phyloP scores from a whole-genome alignment of 1,140 invertebrate species.

The Leguminivora glycinivorella region DNA sequence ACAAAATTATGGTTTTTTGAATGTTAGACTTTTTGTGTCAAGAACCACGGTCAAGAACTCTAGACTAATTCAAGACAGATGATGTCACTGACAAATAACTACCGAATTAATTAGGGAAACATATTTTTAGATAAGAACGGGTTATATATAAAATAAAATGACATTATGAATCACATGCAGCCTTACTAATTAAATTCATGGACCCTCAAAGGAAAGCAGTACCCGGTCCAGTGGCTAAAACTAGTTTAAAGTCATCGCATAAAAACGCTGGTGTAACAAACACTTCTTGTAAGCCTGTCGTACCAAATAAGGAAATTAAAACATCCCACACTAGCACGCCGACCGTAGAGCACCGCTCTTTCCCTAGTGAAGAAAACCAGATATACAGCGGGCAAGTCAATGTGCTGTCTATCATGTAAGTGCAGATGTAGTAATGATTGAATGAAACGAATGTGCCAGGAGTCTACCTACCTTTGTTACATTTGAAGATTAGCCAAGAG shows the following conservation, averaged over 20 bases:
- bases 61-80: too few species aligned
- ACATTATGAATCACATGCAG: not conserved
- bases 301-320: slow-evolving; percentile 57
- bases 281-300: slow-evolving; percentile 46
- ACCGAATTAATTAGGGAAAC: too few species aligned
- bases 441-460: too few species aligned
- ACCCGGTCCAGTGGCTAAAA: slow-evolving; percentile 57
- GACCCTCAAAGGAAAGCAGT: slow-evolving; percentile 55
- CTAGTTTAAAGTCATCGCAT: slow-evolving; percentile 50
- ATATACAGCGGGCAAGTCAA: slow-evolving; percentile 66
- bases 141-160: not conserved
- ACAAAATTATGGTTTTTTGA: too few species aligned
- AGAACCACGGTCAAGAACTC: too few species aligned
- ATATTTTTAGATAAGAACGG: not conserved
- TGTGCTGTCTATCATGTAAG: slow-evolving; percentile 66
- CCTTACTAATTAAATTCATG: slow-evolving; percentile 38
- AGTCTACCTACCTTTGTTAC: too few species aligned
- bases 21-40: too few species aligned
- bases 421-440: slow-evolving; percentile 1
- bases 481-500: too few species aligned
- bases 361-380: slow-evolving; percentile 58
- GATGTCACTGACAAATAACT: too few species aligned
- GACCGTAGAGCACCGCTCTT: slow-evolving; percentile 49
- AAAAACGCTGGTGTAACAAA: slow-evolving; percentile 58
- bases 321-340: slow-evolving; percentile 66